Conservation (phyloP, 2,888 invertebrate species). For the Octonoba sinensis region DNA sequence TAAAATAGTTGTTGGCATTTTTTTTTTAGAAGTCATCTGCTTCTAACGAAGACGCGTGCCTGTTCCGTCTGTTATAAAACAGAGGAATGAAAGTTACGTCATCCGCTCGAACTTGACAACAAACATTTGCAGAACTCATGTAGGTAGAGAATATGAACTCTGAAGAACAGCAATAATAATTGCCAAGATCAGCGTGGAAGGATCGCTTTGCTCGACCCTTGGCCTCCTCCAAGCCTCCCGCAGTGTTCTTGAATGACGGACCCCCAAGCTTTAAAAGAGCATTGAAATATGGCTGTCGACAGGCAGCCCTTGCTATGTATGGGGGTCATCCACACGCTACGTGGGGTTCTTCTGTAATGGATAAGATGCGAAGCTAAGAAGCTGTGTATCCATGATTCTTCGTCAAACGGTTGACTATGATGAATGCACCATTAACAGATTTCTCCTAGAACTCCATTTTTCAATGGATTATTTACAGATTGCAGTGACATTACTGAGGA, state of each 20-base stretch:
- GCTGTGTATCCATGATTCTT: too few relatives aligned
- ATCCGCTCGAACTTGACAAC: background rate
- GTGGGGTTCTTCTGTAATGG: background rate
- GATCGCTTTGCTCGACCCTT: slow-evolving; percentile 35
- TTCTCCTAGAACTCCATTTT: too few relatives aligned
- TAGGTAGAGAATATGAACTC: background rate
- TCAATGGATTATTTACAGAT: too few relatives aligned
- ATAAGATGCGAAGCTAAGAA: too few relatives aligned
- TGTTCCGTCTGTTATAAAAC: too few relatives aligned
- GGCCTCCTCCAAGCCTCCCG: slow-evolving; percentile 20
- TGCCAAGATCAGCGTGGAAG: slow-evolving; percentile 35
- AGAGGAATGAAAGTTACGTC: background rate
- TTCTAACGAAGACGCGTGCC: too few relatives aligned
- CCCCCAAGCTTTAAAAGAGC: slow-evolving; percentile 30
- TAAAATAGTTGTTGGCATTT: too few relatives aligned
- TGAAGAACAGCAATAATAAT: slow-evolving; percentile 18
- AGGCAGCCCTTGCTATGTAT: slow-evolving; percentile 6
- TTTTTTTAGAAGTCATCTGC: too few relatives aligned
- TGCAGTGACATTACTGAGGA: too few relatives aligned
- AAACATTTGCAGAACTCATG: slow-evolving; percentile 8
- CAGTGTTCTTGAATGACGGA: slow-evolving; percentile 43
- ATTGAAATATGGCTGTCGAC: slow-evolving; percentile 51
- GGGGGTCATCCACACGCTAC: slow-evolving; percentile 11
- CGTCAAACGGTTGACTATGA: too few relatives aligned
- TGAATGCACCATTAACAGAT: too few relatives aligned